phyloP scores from a whole-genome alignment of 2,113 vertebrate species.

The Halcyon senegalensis region DNA sequence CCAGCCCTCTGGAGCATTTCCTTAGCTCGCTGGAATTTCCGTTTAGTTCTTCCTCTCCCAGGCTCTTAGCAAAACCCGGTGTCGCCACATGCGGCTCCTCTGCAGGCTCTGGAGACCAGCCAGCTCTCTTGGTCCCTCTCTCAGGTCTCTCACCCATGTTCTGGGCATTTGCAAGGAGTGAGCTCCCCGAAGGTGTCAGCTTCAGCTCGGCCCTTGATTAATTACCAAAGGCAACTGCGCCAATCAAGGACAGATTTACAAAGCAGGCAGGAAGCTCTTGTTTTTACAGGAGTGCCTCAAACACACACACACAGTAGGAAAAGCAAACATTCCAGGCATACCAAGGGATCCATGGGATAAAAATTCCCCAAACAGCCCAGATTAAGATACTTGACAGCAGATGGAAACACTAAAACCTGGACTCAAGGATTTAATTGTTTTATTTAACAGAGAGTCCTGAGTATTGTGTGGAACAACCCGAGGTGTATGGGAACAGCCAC shows the following conservation, averaged over 20 bases:
- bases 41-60: constrained; percentile 53
- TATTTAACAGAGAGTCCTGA: background rate
- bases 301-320: constrained; percentile 63
- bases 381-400: constrained; percentile 61
- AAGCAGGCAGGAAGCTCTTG: constrained; percentile 56
- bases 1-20: constrained; percentile 36
- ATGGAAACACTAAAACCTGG: constrained; percentile 56
- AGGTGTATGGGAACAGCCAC: background rate
- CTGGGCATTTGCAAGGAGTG: background rate
- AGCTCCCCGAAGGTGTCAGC: background rate
- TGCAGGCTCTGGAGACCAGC: background rate
- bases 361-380: constrained; percentile 57
- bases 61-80: background rate
- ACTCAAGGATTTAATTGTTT: constrained; percentile 33
- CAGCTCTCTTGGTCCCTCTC: background rate
- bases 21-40: constrained; percentile 65
- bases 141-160: background rate
- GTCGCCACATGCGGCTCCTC: background rate
- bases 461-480: background rate
- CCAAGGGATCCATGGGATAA: constrained; percentile 54
- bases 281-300: constrained; percentile 63
- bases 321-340: constrained; percentile 73
- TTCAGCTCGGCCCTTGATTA: background rate
- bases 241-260: constrained; percentile 60
- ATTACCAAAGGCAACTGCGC: constrained; percentile 21